phyloP scores from a whole-genome alignment of 2,888 invertebrate species.

The Scaptomyza polygonia region DNA sequence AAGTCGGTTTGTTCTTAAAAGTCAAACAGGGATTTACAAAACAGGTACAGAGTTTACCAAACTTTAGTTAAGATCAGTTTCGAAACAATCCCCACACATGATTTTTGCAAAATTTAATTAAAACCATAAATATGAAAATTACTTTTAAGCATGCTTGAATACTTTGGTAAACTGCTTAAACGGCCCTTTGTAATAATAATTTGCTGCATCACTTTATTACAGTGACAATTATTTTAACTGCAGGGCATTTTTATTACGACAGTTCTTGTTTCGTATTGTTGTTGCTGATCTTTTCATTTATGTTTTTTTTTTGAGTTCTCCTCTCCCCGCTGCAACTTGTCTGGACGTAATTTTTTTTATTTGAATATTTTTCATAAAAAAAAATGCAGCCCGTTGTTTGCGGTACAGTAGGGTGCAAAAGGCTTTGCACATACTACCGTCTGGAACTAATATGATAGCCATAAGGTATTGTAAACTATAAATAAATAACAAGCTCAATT shows the following conservation, averaged over 20 bases:
- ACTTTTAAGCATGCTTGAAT: too few species aligned
- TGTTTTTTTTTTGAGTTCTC: conserved; percentile 14
- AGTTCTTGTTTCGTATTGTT: conserved; percentile 61
- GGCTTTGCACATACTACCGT: conserved; percentile 20
- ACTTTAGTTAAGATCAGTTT: too few species aligned
- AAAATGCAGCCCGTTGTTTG: conserved; percentile 46
- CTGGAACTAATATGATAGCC: conserved; percentile 40
- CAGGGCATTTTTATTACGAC: conserved; percentile 77
- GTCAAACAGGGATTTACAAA: too few species aligned
- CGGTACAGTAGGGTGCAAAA: conserved; percentile 54
- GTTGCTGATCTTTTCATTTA: conserved; percentile 23
- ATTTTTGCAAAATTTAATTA: too few species aligned
- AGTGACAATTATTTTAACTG: conserved; percentile 80
- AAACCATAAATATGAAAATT: too few species aligned
- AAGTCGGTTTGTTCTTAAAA: too few species aligned
- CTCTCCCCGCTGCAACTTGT: conserved; percentile 20
- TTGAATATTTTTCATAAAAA: conserved; percentile 3
- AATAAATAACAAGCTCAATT: conserved; percentile 77
- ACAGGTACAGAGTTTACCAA: too few species aligned
- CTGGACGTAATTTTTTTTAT: conserved; percentile 20
- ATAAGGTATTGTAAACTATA: conserved; percentile 74
- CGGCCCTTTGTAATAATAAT: conserved; percentile 64
- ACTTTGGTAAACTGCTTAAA: conserved; percentile 7
- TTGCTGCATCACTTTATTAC: conserved; percentile 77
- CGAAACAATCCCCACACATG: too few species aligned